Evolutionary conservation across 2,113 vertebrate genomes (phyloP), one percentile per base, ranked within the genome.

Genomic region (Siphamia tubifer): DNA sequence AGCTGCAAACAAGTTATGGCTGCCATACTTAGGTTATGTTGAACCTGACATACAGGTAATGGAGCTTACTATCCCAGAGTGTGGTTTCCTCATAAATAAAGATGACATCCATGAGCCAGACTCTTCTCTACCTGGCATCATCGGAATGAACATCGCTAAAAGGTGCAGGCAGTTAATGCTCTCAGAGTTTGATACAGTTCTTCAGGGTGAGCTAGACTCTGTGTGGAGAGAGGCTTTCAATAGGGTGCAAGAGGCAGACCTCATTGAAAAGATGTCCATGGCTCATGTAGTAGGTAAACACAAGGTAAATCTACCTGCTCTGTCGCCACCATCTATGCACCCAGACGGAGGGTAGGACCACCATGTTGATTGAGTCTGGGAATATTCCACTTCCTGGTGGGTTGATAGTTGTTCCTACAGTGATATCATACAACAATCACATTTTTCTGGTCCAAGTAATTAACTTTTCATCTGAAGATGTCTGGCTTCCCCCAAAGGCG

Each of bases 101-200:
- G 15, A 51, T 12, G 28, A 32, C 17, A 13, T 2, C 11, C n/a
- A 51, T 5, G 17, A 32, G 20, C 47, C 12, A 1, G 47, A 51
- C 9, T 31, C 27, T 5, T 32, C 15, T 8, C 38, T 10, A 11
- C 27, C 28, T 17, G 47, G 47, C 1, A 51, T 51, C 0, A 51
- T 51, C 19, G 47, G 47, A 31, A 51, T 51, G 47, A 51, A 51
- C 47, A 51, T 51, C 32, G 47, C 28, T 8, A 51, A 51, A 51
- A n/a, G 27, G 12, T 32, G 28, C 8, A 51, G 28, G 16, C 8
- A 51, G 27, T 51, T 51, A 5, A 32, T 51, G 0, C 47, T 51
- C 1, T 6, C 47, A 15, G 28, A 51, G 15, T 31, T 32, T 32
- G 15, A 51, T 15, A 8, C 38, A 40, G 16, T 16, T 7, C 38